Evolutionary conservation across 2,113 vertebrate species (phyloP).

Genomic region (Centropus unirufus): DNA sequence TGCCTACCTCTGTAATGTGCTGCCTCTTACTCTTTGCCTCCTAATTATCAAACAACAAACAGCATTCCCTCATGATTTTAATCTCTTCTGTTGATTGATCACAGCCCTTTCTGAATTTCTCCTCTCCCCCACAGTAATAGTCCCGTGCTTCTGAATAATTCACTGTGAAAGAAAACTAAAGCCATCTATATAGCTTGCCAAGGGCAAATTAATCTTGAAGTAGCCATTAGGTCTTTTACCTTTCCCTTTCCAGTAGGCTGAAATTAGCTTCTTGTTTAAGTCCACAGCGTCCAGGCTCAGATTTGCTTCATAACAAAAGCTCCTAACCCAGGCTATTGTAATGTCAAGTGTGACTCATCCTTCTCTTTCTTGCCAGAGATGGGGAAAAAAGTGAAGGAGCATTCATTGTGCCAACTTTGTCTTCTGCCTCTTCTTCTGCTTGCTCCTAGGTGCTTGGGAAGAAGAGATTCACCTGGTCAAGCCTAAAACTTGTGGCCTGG

Average conservation of each 20-base stretch:
- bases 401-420: background rate
- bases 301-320: background rate
- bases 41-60: background rate
- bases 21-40: background rate
- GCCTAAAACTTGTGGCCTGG: background rate
- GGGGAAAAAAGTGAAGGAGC: background rate
- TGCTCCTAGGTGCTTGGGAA: background rate
- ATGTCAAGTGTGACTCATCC: background rate
- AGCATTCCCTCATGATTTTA: background rate
- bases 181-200: background rate
- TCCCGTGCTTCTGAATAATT: background rate
- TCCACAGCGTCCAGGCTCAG: background rate
- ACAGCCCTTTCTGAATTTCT: background rate
- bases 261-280: background rate
- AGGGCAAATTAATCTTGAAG: background rate
- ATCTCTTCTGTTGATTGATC: background rate
- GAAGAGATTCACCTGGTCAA: rapidly evolving
- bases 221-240: background rate
- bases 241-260: slow-evolving; percentile 1
- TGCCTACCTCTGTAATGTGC: background rate
- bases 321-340: background rate
- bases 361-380: background rate
- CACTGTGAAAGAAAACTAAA: background rate
- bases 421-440: background rate
- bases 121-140: background rate